Evolutionary conservation across 2,113 vertebrate genomes (phyloP).

Genomic region (Hoplias malabaricus): DNA sequence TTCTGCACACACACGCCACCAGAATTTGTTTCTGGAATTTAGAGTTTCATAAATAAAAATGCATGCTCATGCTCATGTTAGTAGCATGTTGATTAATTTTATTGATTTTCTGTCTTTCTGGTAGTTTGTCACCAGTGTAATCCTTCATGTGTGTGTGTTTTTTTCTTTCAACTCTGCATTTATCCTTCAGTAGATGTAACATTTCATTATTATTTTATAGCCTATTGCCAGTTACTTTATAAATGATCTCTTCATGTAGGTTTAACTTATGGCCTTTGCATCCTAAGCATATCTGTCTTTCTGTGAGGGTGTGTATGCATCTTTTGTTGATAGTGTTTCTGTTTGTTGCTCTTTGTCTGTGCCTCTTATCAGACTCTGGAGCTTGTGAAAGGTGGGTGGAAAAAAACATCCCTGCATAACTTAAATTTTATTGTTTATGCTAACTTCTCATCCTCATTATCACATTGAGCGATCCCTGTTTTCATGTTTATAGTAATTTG

Average conservation of each 20-base stretch:
- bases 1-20: neutral
- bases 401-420: neutral
- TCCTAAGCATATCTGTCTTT: slow-evolving; percentile 2
- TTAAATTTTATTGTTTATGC: neutral
- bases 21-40: neutral
- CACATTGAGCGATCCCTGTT: neutral
- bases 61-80: slow-evolving; percentile 17
- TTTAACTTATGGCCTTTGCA: slow-evolving; percentile 3
- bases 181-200: neutral
- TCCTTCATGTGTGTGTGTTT: neutral
- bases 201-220: neutral
- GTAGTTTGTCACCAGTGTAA: neutral
- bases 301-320: neutral
- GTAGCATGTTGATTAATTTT: neutral
- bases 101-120: neutral
- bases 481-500: neutral
- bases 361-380: slow-evolving; percentile 55
- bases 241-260: neutral
- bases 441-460: neutral
- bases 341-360: slow-evolving; percentile 41
- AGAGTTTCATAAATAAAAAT: slow-evolving; percentile 5
- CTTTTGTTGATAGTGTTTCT: slow-evolving; percentile 35
- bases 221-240: neutral
- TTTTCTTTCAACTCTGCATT: too few species aligned
- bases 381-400: slow-evolving; percentile 58